Base-by-base conservation (phyloP, 2,797 vertebrate species). In the Xenops minutus region DNA sequence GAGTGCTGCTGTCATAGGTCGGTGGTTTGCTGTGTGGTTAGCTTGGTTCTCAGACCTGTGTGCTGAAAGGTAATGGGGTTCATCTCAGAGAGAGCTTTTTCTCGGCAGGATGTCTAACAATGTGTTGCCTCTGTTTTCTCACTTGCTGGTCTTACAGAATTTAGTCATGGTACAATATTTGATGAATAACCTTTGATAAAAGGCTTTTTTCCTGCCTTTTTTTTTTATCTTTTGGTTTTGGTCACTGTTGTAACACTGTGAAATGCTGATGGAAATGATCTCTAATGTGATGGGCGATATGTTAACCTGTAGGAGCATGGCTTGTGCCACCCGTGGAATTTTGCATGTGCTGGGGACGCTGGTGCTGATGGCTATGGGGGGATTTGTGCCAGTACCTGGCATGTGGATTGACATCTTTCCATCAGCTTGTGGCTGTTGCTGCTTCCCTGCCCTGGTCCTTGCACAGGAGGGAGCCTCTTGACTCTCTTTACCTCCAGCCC, bases 11-110 rank as follows among this genome's bases (percentile, higher is more conserved):
- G 89, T 72, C 68, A 37, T 80, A 94, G 77, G 89, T 90, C 3
- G 41, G 77, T 1, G 95, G 96, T 96, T 97, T 97, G 93, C 95
- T 96, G 93, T 95, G 85, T 91, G 95, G 94, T 96, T 96, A 93
- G 90, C 90, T 94, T 32, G 94, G 91, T 95, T 97, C 96, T 91
- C 89, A 93, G 94, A 73, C 96, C 89, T 30, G 39, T 44, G 64
- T 92, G 77, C 76, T 96, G 80, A 83, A 95, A 96, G 95, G 94
- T 94, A 96, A 96, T 77, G 94, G 93, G 81, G 94, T 89, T 97
- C 92, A 95, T 95, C 92, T 94, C 4, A 0, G 55, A 89, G 88
- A 93, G 88, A 62, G 90, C 86, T 93, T 85, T 89, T 96, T 95
- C 95, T 96, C 86, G 0, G 94, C 92, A 92, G 96, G 94, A 92